phyloP scores from a whole-genome alignment of 2,113 vertebrate genomes.

The Sylvietta virens region DNA sequence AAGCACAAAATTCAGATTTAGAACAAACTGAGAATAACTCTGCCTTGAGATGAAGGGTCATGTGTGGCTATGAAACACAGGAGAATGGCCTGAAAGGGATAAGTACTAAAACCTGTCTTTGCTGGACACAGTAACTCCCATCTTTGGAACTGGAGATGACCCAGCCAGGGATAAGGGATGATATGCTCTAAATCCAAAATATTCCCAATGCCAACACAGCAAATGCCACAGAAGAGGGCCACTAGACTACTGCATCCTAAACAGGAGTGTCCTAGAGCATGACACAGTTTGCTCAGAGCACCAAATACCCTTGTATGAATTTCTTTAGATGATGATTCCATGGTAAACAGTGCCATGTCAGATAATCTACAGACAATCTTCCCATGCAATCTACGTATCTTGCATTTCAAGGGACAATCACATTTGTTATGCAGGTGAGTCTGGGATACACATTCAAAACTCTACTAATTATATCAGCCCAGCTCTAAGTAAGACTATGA shows the following conservation, averaged over 20 bases:
- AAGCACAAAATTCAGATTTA: not conserved
- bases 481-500: not conserved
- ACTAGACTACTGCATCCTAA: not conserved
- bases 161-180: not conserved
- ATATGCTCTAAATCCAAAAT: not conserved
- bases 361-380: not conserved
- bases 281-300: not conserved
- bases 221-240: not conserved
- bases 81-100: not conserved
- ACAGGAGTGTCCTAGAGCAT: not conserved
- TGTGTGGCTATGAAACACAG: not conserved
- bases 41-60: not conserved
- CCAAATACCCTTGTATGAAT: not conserved
- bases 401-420: not conserved
- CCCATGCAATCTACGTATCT: fast-evolving
- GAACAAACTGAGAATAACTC: not conserved
- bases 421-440: not conserved
- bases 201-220: not conserved
- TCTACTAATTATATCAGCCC: not conserved
- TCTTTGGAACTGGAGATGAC: not conserved
- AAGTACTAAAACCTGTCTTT: not conserved
- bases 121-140: not conserved
- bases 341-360: not conserved
- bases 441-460: not conserved
- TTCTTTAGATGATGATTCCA: not conserved